Evolutionary conservation across 2,113 vertebrate genomes (phyloP), one percentile per base, ranked within the genome.

Genomic region (Rhabdomys dilectus): DNA sequence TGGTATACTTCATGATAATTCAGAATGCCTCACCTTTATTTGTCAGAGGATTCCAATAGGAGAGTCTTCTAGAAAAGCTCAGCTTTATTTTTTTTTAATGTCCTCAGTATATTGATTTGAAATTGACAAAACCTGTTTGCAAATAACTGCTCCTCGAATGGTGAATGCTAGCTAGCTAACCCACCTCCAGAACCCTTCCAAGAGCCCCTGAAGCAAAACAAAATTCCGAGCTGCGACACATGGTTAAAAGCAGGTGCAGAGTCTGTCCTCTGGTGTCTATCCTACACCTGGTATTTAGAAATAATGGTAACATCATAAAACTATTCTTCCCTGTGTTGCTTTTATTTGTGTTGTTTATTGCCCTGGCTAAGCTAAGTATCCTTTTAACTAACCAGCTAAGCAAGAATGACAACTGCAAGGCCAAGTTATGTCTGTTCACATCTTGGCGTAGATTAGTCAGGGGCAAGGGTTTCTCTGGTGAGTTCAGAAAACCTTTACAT

Each of bases 401-500:
- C 4, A 91, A 31, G 29, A 89, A 91, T 93, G 92, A 93, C 42
- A 66, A 13, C 2, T 58, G 51, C 36, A 94, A 87, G 60, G 24
- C 96, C 62, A 88, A 31, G 29, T 19, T 96, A 88, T 48, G 0
- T 77, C 94, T 97, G 96, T 26, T 22, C 19, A 16, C 75, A 15
- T 48, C 91, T 88, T 94, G 1, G 87, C 16, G 8, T 84, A 56
- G 86, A 96, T 91, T 70, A 97, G 87, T 26, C 73, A 92, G 3
- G 84, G 91, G 85, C 96, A 64, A 60, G 88, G 78, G 91, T 93
- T 98, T 96, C 97, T 76, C 89, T 4, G 26, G 58, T 85, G 78
- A 78, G 26, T 96, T 98, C 91, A 73, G 60, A 87, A 97, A 97
- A 68, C 97, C 70, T 94, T 87, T 97, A 95, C 84, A 88, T 96